Percentiles rank a stretch among this genome's conserved stretches.
phyloP scores from a whole-genome alignment of 2,888 invertebrate species.

The Andrena hattorfiana region DNA sequence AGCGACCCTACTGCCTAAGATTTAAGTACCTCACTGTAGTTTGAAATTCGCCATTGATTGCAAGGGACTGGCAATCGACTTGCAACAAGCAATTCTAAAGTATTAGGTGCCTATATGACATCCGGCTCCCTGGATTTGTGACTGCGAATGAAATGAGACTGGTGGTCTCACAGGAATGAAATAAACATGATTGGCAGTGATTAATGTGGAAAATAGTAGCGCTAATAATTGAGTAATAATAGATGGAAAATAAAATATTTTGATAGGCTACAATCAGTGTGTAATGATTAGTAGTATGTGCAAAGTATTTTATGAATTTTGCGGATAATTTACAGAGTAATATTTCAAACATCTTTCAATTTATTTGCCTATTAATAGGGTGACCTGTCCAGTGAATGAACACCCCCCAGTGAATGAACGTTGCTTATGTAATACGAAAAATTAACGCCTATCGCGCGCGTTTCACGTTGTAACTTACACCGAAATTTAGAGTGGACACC shows the following conservation, averaged over 20 bases:
- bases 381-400: too few relatives aligned
- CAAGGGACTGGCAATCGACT: background rate
- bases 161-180: too few relatives aligned
- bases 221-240: background rate
- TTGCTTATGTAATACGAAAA: too few relatives aligned
- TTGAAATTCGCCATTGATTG: background rate
- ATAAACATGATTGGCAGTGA: too few relatives aligned
- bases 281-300: too few relatives aligned
- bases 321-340: background rate
- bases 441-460: too few relatives aligned
- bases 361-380: background rate
- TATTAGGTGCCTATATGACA: background rate
- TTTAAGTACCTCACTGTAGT: background rate
- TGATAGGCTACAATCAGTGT: background rate
- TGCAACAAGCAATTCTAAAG: background rate
- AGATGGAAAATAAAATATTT: background rate
- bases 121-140: background rate
- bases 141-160: background rate
- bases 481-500: too few relatives aligned
- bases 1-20: constrained; percentile 35
- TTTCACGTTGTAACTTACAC: too few relatives aligned
- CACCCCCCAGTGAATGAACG: too few relatives aligned
- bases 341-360: background rate
- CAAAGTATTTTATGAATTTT: background rate
- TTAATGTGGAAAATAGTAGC: too few relatives aligned